phyloP scores from a whole-genome alignment of 2,888 invertebrate species.

The Kryphioiulus occultus region DNA sequence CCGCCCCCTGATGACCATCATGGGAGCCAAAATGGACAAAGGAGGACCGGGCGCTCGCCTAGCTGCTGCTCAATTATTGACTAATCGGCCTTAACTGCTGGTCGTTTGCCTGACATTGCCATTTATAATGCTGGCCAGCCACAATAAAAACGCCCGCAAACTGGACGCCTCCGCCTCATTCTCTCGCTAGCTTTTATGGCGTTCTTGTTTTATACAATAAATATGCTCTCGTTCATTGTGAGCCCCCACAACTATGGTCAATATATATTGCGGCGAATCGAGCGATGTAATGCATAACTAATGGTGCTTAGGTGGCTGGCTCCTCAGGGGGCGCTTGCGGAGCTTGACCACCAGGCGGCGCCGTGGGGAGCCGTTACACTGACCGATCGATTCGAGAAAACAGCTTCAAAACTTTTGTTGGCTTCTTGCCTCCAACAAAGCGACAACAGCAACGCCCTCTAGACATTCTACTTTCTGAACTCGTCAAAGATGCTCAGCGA shows the following conservation, averaged over 20 bases:
- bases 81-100: slow-evolving; percentile 46
- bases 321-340: neutral
- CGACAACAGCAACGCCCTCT: neutral
- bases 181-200: neutral
- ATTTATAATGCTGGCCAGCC: slow-evolving; percentile 43
- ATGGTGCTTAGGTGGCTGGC: slow-evolving; percentile 10
- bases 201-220: slow-evolving; percentile 36
- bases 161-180: neutral
- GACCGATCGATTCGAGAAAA: neutral
- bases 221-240: slow-evolving; percentile 35
- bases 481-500: too few species aligned
- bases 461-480: neutral
- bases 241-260: neutral
- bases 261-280: slow-evolving; percentile 21
- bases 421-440: neutral
- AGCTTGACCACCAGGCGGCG: neutral
- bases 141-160: slow-evolving; percentile 15
- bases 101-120: slow-evolving; percentile 46
- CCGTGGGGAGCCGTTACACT: slow-evolving; percentile 12
- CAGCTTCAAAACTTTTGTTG: neutral
- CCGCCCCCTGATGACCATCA: slow-evolving; percentile 45
- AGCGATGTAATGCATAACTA: slow-evolving; percentile 35
- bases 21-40: slow-evolving; percentile 46
- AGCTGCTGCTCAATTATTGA: slow-evolving; percentile 47
- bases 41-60: slow-evolving; percentile 43